These are phyloP conservation scores for Limnephilus rhombicus DNA, from an alignment of 2,888 invertebrate genomes.

Conservation along the genomic window DNA sequence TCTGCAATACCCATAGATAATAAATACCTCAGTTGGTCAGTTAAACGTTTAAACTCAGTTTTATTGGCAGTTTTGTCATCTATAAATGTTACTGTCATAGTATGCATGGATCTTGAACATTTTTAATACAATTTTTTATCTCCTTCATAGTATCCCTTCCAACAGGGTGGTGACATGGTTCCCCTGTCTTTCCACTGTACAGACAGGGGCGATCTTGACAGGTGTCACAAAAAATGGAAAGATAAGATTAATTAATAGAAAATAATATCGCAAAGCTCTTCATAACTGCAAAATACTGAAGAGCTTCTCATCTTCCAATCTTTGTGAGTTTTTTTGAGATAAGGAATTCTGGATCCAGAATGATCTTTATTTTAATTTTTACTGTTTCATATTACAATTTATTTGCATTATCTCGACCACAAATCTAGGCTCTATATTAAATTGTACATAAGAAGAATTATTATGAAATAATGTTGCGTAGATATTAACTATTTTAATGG, in stretches of 20 bases:
- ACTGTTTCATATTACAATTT: no score
- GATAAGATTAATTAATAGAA: no score
- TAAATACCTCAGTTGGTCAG: no score
- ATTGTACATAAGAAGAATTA: background rate
- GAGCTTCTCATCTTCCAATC: background rate
- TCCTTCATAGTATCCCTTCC: no score
- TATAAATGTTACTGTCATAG: background rate
- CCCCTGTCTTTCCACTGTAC: no score
- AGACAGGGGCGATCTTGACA: no score
- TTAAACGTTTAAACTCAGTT: no score
- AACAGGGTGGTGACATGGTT: no score
- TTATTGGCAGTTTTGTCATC: background rate
- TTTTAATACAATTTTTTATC: no score
- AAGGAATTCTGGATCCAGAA: background rate
- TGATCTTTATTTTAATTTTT: background rate
- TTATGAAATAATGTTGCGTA: background rate
- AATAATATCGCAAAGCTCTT: no score
- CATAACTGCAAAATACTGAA: background rate
- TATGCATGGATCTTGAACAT: background rate
- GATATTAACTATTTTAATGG: background rate
- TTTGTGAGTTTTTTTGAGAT: background rate
- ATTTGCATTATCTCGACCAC: no score
- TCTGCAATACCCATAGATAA: background rate
- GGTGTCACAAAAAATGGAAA: no score
- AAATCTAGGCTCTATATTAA: background rate